These are phyloP conservation scores for Sisyra nigra DNA, from an alignment of 2,888 invertebrate genomes.

Conservation along the genomic window DNA sequence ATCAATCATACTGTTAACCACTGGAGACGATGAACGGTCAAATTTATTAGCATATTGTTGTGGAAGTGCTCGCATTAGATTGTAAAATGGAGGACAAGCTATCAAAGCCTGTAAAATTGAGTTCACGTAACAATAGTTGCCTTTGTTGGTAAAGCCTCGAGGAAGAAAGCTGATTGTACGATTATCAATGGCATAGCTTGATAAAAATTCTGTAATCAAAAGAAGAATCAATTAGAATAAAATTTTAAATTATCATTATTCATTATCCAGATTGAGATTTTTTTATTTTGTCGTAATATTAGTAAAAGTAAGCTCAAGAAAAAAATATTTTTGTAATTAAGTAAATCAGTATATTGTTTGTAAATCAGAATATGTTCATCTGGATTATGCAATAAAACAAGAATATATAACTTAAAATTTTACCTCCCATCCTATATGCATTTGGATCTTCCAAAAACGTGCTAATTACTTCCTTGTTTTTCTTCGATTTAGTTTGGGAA, in stretches of 20 bases:
- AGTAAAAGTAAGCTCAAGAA: too few species aligned
- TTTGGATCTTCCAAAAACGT: conserved; percentile 45
- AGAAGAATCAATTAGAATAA: neutral
- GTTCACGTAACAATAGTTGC: conserved; percentile 95
- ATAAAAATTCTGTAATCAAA: conserved; percentile 50
- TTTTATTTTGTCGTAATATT: too few species aligned
- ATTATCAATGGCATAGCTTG: conserved; percentile 61
- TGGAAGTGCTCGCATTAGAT: conserved; percentile 67
- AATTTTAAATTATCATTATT: too few species aligned
- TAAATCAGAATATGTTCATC: too few species aligned
- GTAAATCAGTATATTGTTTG: too few species aligned
- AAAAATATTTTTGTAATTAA: too few species aligned
- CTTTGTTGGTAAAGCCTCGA: conserved; percentile 80
- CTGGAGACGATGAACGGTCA: conserved; percentile 48
- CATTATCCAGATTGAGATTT: too few species aligned
- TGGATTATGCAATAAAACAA: neutral
- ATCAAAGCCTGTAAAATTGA: conserved; percentile 86
- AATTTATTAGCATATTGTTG: conserved; percentile 36
- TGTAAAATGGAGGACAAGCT: conserved; percentile 91
- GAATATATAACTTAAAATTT: conserved; percentile 17
- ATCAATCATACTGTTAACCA: conserved; percentile 81
- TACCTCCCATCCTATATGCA: conserved; percentile 55
- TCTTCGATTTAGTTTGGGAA: too few species aligned
- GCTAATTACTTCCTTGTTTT: conserved; percentile 22
- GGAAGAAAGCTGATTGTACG: conserved; percentile 67